Base-by-base conservation (phyloP, 2,888 invertebrate genomes). In the Molorchus minor region DNA sequence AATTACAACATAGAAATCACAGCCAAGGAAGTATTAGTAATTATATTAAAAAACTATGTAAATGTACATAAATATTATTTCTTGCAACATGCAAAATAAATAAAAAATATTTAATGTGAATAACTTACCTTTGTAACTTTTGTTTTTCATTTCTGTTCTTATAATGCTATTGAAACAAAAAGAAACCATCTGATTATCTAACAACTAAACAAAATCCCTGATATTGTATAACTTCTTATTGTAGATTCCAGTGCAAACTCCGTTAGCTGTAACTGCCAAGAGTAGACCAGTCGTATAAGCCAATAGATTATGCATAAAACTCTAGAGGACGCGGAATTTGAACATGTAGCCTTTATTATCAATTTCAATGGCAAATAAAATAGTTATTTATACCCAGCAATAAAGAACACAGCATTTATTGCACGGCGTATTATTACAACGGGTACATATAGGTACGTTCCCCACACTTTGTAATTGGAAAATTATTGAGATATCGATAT, bases 351-450 rank as follows among this genome's bases (percentile, higher is more conserved):
- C 47, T 54, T 54, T 54, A 54, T 54, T 41, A 54, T 46, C 55
- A 43, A 45, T 45, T 55, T 29, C 21, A 36, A 55, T 35, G 36
- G 21, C 10, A 25, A 55, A 45, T 45, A 55, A 55, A 45, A 16
- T 10, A n/a, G 45, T 55, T 45, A 55, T 55, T 55, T 55, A 55
- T 55, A 36, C 8, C 19, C 45, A n/a, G 40, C 46, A 4, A 46
- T 55, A 55, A 55, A 55, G 46, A 45, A 55, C 25, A 12, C 13
- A 55, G 45, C 55, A 36, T 55, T 55, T 55, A 55, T 36, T 17
- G 30, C 40, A 16, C 4, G 47, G n/a, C 20, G n/a, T 47, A 47
- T 47, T 47, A 35, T 47, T 36, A 36, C 47, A 15, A 7, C 35
- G 13, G 33, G 12, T 33, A 8, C 8, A 25, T 8, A 8, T 25